A percentile compares a stretch with the other conserved stretches of the same genome.
Conservation (phyloP, 2,888 invertebrate species). For the Diarsia brunnea region DNA sequence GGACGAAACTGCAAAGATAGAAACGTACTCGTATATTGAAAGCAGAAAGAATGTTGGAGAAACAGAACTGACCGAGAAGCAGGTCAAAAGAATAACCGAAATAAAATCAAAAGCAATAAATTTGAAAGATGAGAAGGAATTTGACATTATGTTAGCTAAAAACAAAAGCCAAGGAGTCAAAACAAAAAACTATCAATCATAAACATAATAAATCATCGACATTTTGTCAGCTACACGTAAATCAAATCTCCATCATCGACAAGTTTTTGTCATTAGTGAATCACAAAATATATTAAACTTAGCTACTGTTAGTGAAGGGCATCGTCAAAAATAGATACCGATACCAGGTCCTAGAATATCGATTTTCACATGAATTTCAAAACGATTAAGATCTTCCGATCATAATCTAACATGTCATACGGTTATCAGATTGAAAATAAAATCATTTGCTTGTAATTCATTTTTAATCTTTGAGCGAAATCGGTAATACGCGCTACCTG, state of each 20-base stretch:
- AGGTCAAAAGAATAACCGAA: not conserved
- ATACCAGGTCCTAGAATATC: constrained; percentile 47
- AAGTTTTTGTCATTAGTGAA: constrained; percentile 52
- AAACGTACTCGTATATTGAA: not conserved
- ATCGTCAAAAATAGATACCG: constrained; percentile 51
- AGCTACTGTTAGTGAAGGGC: constrained; percentile 56
- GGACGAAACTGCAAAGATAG: not conserved
- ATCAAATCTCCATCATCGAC: constrained; percentile 51
- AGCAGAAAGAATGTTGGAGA: not conserved
- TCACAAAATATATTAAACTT: constrained; percentile 36
- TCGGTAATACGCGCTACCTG: constrained; percentile 45
- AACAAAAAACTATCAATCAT: constrained; percentile 34
- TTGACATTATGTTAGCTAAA: constrained; percentile 2
- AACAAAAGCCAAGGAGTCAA: constrained; percentile 31
- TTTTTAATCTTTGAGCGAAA: constrained; percentile 53
- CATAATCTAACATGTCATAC: constrained; percentile 57
- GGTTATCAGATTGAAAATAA: constrained; percentile 65
- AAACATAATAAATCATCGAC: constrained; percentile 31
- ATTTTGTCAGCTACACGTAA: constrained; percentile 33
- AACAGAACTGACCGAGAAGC: not conserved
- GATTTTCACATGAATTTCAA: constrained; percentile 60
- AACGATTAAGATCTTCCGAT: constrained; percentile 54
- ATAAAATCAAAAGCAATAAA: not conserved
- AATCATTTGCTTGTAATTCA: constrained; percentile 66
- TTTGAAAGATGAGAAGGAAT: constrained; percentile 4